These are phyloP conservation scores for Salmo trutta DNA, from an alignment of 2,797 vertebrate species.

Conservation along the genomic window DNA sequence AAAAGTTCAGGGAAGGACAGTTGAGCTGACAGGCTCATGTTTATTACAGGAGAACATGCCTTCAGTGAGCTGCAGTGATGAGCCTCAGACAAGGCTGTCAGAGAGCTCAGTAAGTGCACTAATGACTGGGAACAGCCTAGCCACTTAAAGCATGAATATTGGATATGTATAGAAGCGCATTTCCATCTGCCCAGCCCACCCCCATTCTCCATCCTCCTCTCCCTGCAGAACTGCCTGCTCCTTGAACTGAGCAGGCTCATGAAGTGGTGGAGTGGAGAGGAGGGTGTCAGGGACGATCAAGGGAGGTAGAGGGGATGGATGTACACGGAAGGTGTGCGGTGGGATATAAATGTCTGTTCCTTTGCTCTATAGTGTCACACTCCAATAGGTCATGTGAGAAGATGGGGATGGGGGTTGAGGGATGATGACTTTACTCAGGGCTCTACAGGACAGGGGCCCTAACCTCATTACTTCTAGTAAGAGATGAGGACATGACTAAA, in stretches of 20 bases:
- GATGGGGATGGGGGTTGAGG: background rate
- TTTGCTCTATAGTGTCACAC: background rate
- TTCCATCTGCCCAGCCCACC: slow-evolving; percentile 25
- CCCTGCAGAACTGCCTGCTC: background rate
- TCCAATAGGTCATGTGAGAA: background rate
- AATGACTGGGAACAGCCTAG: slow-evolving; percentile 66
- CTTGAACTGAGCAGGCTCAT: background rate
- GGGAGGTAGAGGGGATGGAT: background rate
- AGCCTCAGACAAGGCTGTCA: slow-evolving; percentile 53
- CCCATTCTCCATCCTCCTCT: background rate
- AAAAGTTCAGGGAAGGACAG: background rate
- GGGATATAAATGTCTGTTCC: background rate
- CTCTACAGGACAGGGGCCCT: background rate
- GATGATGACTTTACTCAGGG: background rate
- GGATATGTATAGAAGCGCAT: slow-evolving; percentile 55
- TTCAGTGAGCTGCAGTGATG: slow-evolving; percentile 56
- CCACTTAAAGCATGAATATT: slow-evolving; percentile 73
- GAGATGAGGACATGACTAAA: background rate
- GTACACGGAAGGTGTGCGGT: background rate
- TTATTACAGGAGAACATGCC: slow-evolving; percentile 68
- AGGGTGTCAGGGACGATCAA: background rate
- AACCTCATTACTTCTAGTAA: background rate
- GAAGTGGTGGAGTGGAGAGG: background rate
- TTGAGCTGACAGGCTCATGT: slow-evolving; percentile 62
- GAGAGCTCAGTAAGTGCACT: slow-evolving; percentile 67